Percentiles rank a stretch among this genome's conserved stretches.
Conservation (phyloP, 2,797 vertebrate species). For the Tragopan temminckii region DNA sequence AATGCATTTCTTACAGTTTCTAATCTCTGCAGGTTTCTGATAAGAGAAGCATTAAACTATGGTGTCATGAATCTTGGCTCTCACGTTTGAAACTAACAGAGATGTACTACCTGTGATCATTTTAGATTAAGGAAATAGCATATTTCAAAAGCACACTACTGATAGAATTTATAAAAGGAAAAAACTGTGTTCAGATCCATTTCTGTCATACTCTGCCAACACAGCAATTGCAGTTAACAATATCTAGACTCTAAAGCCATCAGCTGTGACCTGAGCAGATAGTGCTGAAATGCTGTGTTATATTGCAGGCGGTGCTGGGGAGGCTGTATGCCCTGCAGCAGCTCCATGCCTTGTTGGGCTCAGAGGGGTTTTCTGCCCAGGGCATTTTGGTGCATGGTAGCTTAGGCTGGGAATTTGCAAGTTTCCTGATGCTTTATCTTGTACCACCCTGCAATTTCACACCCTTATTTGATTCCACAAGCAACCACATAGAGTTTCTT, state of each 20-base stretch:
- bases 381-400: neutral
- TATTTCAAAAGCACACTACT: conserved; percentile 29
- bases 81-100: conserved; percentile 44
- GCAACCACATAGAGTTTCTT: neutral
- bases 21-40: conserved; percentile 68
- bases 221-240: neutral
- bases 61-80: conserved; percentile 54
- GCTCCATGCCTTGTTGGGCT: fast-evolving
- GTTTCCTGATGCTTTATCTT: neutral
- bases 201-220: neutral
- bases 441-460: neutral
- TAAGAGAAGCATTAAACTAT: conserved; percentile 54
- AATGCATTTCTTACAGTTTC: conserved; percentile 13
- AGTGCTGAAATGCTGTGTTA: neutral
- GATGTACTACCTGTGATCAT: conserved; percentile 61
- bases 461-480: neutral
- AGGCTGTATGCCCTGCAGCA: fast-evolving
- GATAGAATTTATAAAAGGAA: neutral
- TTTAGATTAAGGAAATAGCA: conserved; percentile 50
- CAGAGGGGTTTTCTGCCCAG: neutral
- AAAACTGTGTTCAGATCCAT: neutral
- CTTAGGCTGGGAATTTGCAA: conserved; percentile 4
- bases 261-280: neutral
- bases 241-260: neutral
- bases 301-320: fast-evolving